Percentiles rank a stretch among this genome's conserved stretches.
Conservation (phyloP, 2,797 vertebrate genomes). For the Gobionotothen gibberifrons region DNA sequence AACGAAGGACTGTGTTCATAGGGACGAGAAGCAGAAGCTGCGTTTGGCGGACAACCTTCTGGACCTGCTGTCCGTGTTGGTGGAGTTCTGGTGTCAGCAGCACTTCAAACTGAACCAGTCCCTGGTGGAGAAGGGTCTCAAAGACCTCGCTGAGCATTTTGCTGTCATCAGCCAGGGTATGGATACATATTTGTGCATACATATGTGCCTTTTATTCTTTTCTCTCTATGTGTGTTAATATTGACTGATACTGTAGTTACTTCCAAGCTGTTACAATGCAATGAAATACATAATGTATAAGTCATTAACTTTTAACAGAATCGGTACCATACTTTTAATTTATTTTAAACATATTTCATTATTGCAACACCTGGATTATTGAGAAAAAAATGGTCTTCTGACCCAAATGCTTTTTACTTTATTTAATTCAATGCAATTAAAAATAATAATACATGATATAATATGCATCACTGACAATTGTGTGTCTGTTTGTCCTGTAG, state of each 20-base stretch:
- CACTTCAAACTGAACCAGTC: constrained; percentile 87
- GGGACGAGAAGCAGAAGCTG: constrained; percentile 76
- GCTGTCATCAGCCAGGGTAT: constrained; percentile 89
- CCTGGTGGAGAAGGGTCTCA: constrained; percentile 84
- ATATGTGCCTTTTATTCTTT: not conserved
- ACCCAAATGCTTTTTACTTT: not conserved
- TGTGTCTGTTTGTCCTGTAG: constrained; percentile 67
- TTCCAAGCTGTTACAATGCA: not conserved
- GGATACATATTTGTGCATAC: not conserved
- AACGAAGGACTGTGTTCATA: constrained; percentile 46
- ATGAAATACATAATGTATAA: not conserved
- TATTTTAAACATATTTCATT: not conserved
- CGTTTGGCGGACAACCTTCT: constrained; percentile 84
- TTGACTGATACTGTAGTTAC: not conserved
- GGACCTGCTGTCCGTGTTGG: constrained; percentile 87
- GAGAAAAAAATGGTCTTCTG: not conserved
- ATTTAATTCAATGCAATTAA: not conserved
- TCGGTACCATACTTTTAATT: not conserved
- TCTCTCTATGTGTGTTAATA: not conserved
- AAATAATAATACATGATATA: not conserved
- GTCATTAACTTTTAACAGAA: not conserved
- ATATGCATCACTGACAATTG: not conserved
- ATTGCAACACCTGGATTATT: not conserved
- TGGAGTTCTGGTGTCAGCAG: constrained; percentile 93
- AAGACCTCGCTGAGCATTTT: constrained; percentile 88